Evolutionary conservation across 2,888 invertebrate species (phyloP), one percentile per base, ranked within the genome.

Genomic region (Resseliella maxima): DNA sequence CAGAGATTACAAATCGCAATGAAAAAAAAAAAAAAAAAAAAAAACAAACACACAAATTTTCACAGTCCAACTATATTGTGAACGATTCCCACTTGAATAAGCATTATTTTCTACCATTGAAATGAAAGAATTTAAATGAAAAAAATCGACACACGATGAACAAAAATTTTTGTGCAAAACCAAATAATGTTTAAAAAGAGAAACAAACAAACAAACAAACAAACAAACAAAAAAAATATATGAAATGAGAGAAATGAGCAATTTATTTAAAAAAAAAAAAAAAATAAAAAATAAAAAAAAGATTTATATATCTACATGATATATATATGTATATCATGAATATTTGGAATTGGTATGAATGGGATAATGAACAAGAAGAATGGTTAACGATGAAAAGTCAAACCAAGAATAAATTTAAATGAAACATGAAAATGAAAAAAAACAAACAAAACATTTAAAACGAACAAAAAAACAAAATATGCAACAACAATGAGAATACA

Each of bases 401-500:
- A 72, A 72, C 24, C 59, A 59, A 72, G 18, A 72, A 31, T 31
- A 72, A 59, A 27, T 59, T 59, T 72, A 31, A 72, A 72, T 1
- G 6, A 15, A 72, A 72, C 27, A 72, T n/a, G 31, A 72, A 72
- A 72, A 72, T 59, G 31, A 72, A 31, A 72, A 72, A 15, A 72
- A 72, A 72, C n/a, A 50, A 6, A 12, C 12, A 18, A 50, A 59
- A 59, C 3, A 8, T 59, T 59, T 59, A 24, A 59, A 59, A 27
- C 27, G 59, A 59, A 59, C n/a, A 18, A 59, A 72, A 72, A 3
- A 59, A 50, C 10, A 59, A n/a, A 24, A 59, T 59, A 72, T 72
- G 72, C 72, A 72, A 72, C 72, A 72, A 72, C 72, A 72, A 72
- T 72, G 72, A 72, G 72, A 72, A 72, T 72, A 72, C 72, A 72